Evolutionary conservation across 2,888 invertebrate genomes (phyloP), one percentile per base, ranked within the genome.

Genomic region (Cephus pulcher): DNA sequence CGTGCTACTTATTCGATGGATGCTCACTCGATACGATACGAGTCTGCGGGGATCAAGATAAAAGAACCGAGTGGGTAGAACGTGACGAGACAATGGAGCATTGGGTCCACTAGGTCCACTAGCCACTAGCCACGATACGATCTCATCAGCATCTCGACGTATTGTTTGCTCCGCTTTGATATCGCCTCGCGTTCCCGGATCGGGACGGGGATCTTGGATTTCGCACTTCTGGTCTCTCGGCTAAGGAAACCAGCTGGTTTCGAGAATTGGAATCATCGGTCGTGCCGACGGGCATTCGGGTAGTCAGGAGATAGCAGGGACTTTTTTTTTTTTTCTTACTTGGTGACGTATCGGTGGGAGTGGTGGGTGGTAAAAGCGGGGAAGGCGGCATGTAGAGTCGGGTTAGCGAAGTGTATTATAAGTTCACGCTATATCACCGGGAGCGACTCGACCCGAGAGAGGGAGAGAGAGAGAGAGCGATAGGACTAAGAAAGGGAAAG

Each of bases 51-150:
- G 88, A 90, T 90, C 89, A 88, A 90, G 91, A 91, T 91, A 91
- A 91, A 90, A 90, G 90, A 88, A 88, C 83, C 87, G 89, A 91
- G 91, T 90, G 90, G 90, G 90, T 89, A 89, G 91, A 86, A 91
- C 91, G 91, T 91, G 91, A 91, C 91, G 90, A 91, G 91, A 91
- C 91, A 91, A 91, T 91, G 89, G 91, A 90, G 89, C 88, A 88
- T 85, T 87, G 88, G 90, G 12, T 89, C 90, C 90, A 89, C 90
- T 88, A 90, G 90, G 12, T 89, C 90, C 90, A 89, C 90, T 88
- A 90, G 88, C 89, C 90, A 89, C 90, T 88, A 90, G 88, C 86
- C 84, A 90, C 91, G 89, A 91, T 90, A 91, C 91, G 91, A 91
- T 91, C 91, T 91, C 91, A 91, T 91, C 91, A 91, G 91, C 91